Percentiles rank a stretch among this genome's conserved stretches.
Conservation (phyloP, 2,888 invertebrate genomes). For the Ctenicera cuprea region DNA sequence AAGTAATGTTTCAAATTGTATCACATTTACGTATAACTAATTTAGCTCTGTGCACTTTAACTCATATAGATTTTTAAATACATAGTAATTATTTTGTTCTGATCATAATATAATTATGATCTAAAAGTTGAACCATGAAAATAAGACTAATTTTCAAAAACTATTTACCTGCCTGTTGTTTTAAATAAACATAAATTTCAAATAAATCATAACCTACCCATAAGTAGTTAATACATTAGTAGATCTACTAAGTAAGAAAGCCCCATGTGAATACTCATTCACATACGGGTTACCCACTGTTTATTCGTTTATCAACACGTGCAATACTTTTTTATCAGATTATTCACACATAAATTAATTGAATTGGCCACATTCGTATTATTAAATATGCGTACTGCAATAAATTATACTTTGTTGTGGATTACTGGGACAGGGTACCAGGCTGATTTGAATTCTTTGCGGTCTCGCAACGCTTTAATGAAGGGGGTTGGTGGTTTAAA, state of each 20-base stretch:
- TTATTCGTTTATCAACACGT: conserved; percentile 59
- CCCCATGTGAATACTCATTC: conserved; percentile 35
- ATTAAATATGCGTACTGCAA: conserved; percentile 65
- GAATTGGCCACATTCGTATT: conserved; percentile 62
- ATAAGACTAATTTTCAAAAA: too few species aligned
- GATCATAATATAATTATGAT: too few species aligned
- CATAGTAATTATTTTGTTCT: too few species aligned
- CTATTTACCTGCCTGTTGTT: conserved; percentile 17
- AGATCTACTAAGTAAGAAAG: conserved; percentile 40
- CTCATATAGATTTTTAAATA: too few species aligned
- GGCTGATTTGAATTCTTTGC: conserved; percentile 57
- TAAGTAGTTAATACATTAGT: conserved; percentile 47
- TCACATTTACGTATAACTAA: too few species aligned
- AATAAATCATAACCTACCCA: conserved; percentile 18
- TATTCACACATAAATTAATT: conserved; percentile 70
- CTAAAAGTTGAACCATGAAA: too few species aligned
- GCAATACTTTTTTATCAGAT: conserved; percentile 65
- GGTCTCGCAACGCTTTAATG: conserved; percentile 60
- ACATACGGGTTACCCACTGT: conserved; percentile 44
- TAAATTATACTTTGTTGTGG: conserved; percentile 69
- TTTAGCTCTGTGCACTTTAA: too few species aligned
- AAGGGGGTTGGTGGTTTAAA: conserved; percentile 63
- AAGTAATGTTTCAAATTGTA: too few species aligned
- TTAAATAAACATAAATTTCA: conserved; percentile 31
- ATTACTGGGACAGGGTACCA: conserved; percentile 62